Evolutionary conservation across 2,888 invertebrate genomes (phyloP).

Genomic region (Pollenia angustigena): DNA sequence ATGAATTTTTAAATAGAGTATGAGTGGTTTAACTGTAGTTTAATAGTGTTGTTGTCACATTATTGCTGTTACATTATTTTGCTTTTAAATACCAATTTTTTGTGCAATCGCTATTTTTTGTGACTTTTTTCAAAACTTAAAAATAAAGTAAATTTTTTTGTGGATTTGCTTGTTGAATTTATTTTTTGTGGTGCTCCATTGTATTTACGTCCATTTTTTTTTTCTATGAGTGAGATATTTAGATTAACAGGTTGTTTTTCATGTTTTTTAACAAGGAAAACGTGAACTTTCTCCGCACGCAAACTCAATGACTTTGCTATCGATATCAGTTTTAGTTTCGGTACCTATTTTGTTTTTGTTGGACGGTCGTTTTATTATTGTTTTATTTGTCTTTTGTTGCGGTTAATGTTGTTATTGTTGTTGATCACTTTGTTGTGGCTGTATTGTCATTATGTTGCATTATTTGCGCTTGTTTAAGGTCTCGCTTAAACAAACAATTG

Average conservation of each 20-base stretch:
- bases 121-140: constrained; percentile 3
- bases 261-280: constrained; percentile 82
- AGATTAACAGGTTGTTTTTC: constrained; percentile 83
- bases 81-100: constrained; percentile 54
- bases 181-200: constrained; percentile 24
- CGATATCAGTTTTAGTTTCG: constrained; percentile 63
- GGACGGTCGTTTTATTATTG: constrained; percentile 38
- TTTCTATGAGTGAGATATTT: constrained; percentile 81
- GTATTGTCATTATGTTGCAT: constrained; percentile 67
- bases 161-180: neutral
- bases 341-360: constrained; percentile 47
- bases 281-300: constrained; percentile 83
- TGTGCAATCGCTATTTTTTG: constrained; percentile 1
- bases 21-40: constrained; percentile 46
- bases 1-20: constrained; percentile 66
- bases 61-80: constrained; percentile 65
- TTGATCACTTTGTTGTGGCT: constrained; percentile 5
- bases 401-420: constrained; percentile 52
- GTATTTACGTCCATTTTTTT: constrained; percentile 24
- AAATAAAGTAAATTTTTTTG: constrained; percentile 42
- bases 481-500: constrained; percentile 65
- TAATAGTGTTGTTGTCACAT: constrained; percentile 68
- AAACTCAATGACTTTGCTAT: constrained; percentile 81
- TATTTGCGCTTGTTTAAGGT: constrained; percentile 66
- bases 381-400: constrained; percentile 57